These are phyloP conservation scores for Gerris buenoi DNA, from an alignment of 1,140 invertebrate species.

Conservation along the genomic window DNA sequence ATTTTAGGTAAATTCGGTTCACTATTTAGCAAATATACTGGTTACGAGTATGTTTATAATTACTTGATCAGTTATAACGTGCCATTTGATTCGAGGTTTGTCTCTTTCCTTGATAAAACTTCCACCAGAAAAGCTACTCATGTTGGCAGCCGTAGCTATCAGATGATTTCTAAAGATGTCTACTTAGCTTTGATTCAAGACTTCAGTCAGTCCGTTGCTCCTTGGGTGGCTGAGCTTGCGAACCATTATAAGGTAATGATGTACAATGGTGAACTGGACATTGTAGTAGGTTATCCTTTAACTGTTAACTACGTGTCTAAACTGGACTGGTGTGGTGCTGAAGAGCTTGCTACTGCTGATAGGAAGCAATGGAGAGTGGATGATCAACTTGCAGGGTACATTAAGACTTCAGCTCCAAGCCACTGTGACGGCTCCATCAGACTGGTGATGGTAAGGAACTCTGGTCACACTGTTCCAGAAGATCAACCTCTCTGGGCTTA, in stretches of 20 bases:
- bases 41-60: neutral
- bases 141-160: constrained; percentile 51
- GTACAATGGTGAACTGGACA: constrained; percentile 48
- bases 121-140: constrained; percentile 56
- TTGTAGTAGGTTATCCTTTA: constrained; percentile 64
- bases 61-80: neutral
- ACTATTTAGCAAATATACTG: neutral
- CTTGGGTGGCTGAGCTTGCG: constrained; percentile 52
- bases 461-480: constrained; percentile 67
- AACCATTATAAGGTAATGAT: constrained; percentile 34
- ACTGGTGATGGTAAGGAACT: constrained; percentile 61
- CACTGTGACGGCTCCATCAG: constrained; percentile 38
- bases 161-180: constrained; percentile 40
- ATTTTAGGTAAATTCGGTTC: neutral
- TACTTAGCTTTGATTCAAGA: constrained; percentile 48
- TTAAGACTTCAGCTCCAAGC: constrained; percentile 9
- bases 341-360: constrained; percentile 45
- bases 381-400: constrained; percentile 20
- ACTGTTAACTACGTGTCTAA: constrained; percentile 47
- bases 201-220: constrained; percentile 67
- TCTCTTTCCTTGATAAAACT: constrained; percentile 40
- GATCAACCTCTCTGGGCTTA: constrained; percentile 46
- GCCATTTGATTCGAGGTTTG: neutral
- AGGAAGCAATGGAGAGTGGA: constrained; percentile 27
- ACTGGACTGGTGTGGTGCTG: constrained; percentile 47